phyloP scores from a whole-genome alignment of 2,113 vertebrate species.

The Sminthopsis crassicaudata region DNA sequence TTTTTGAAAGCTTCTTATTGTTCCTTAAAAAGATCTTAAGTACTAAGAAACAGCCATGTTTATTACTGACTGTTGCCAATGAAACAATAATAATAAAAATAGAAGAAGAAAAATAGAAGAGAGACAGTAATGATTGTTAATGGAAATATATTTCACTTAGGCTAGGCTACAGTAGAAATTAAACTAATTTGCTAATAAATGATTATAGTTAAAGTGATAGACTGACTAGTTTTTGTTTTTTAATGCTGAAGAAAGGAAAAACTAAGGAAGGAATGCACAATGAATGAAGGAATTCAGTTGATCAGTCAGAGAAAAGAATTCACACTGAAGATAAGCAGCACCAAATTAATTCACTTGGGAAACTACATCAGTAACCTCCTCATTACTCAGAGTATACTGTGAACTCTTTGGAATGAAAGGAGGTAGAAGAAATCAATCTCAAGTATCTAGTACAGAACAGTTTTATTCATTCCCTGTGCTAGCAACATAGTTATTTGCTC shows the following conservation, averaged over 20 bases:
- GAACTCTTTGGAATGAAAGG: constrained; percentile 62
- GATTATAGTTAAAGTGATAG: background rate
- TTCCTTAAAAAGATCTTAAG: constrained; percentile 1
- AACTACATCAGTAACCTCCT: constrained; percentile 44
- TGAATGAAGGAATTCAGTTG: constrained; percentile 52
- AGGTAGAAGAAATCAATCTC: constrained; percentile 38
- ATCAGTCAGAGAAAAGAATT: constrained; percentile 44
- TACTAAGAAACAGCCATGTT: constrained; percentile 17
- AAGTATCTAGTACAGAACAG: background rate
- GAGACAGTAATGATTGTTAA: background rate
- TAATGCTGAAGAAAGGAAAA: constrained; percentile 25
- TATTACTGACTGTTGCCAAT: constrained; percentile 4
- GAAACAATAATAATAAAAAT: constrained; percentile 40
- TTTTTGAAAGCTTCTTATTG: constrained; percentile 10
- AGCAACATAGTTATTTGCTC: constrained; percentile 9
- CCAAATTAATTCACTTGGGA: constrained; percentile 53
- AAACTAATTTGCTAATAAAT: background rate
- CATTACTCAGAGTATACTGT: constrained; percentile 56
- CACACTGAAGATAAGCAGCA: background rate
- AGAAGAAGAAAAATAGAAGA: background rate
- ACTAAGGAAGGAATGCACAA: constrained; percentile 55
- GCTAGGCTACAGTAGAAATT: background rate
- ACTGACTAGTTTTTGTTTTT: background rate
- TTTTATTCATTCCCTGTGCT: constrained; percentile 29
- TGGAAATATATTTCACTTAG: constrained; percentile 5